Evolutionary conservation across 2,113 vertebrate genomes (phyloP), one percentile per base, ranked within the genome.

Genomic region (Rhinogobius similis): DNA sequence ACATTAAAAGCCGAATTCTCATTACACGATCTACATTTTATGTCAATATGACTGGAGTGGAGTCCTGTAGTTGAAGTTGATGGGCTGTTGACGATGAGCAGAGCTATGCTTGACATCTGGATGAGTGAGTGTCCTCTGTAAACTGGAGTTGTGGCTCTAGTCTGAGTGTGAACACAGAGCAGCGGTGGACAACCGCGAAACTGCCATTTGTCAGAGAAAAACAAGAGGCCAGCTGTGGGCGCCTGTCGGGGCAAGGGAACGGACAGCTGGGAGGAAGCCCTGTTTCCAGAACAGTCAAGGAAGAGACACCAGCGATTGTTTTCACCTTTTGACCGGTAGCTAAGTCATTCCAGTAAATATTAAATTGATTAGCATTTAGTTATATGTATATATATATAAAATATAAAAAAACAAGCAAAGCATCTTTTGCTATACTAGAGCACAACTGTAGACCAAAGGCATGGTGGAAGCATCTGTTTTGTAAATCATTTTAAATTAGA

Each of bases 201-300:
- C 91, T 82, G 83, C 87, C 77, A 87, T 90, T 91, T 90, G 91
- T 90, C 88, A 86, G 79, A 87, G 92, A 91, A 92, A 90, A 91
- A 91, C 87, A 87, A 84, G 89, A 82, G 85, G 76, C 90, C 92
- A 93, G 92, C 91, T 93, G 92, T 92, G 92, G 87, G 90, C 78
- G 84, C 85, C 88, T 88, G 82, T 92, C 82, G 82, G 32, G 29
- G 20, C 46, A 77, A 76, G 85, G 83, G 83, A 84, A 84, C 81
- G 83, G 92, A 94, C 95, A 95, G 95, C 95, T 96, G 95, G 94
- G 93, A 95, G 91, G 91, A 94, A 94, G 94, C 92, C 88, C 89
- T 92, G 82, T 91, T 74, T 91, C 90, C 89, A 87, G 82, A 84
- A 78, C 80, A 76, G 81, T 66, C 67, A 88, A 78, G 87, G 86